Evolutionary conservation across 2,797 vertebrate genomes (phyloP), one percentile per base, ranked within the genome.

Genomic region (Premnoplex brunnescens): DNA sequence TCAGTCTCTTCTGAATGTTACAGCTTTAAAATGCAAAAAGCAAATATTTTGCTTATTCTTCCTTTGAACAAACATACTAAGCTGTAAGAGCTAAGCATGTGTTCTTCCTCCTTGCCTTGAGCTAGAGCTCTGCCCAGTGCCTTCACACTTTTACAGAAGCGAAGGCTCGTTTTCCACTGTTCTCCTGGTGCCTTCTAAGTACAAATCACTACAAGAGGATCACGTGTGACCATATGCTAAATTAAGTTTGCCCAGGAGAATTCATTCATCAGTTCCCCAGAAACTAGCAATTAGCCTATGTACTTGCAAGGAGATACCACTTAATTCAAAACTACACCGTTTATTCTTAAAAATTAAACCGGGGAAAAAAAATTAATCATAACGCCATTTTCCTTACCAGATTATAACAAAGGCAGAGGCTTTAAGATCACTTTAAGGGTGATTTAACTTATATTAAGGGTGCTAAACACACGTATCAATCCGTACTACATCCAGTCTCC

Each of bases 221-320:
- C 88, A 85, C 44, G 28, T 74, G 93, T 39, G 69, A 75, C 69
- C 85, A 63, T 67, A 77, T 18, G 60, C 66, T 84, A 91, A 88
- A 88, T 64, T 28, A 54, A 64, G 46, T 66, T 73, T 30, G 30
- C 91, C 51, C 86, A 62, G 36, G 39, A 92, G 87, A 82, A 67
- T 92, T 84, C 87, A 92, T 94, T 91, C 94, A 96, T 74, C 27
- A 1, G 19, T 36, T 74, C 63, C 56, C n/a, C 44, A 79, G 71
- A 66, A 92, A 60, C 54, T 5, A 36, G 28, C 7, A 4, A 83
- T 56, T 49, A 94, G 37, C 28, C 67, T 20, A 26, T 4, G 9
- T 28, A 46, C 30, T 76, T 7, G 6, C 56, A 71, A 54, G 27
- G 30, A 76, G 7, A 51, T 21, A 14, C 8, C 32, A 51, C 26